Conservation (phyloP, 2,797 vertebrate species). For the Enteromius anoplus region DNA sequence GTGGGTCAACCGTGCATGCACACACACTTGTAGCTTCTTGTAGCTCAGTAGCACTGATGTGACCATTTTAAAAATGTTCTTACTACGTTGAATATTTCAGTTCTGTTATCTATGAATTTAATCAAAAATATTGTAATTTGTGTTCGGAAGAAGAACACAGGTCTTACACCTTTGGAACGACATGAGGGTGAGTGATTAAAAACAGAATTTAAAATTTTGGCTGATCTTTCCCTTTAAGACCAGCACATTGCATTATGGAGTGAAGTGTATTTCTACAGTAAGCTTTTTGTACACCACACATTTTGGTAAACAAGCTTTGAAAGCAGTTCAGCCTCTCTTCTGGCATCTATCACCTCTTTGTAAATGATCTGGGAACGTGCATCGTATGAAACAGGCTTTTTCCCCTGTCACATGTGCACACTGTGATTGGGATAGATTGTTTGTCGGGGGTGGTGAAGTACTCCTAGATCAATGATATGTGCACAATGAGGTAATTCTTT, state of each 20-base stretch:
- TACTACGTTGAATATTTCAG: no score
- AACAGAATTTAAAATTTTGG: neutral
- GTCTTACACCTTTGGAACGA: no score
- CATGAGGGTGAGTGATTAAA: no score
- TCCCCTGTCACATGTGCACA: neutral
- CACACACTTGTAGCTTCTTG: no score
- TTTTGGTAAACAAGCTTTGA: neutral
- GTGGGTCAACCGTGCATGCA: neutral
- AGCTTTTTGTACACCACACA: neutral
- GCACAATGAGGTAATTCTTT: conserved; percentile 30
- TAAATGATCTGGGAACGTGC: neutral
- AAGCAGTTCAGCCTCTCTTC: neutral
- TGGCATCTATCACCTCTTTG: neutral
- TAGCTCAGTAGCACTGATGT: no score
- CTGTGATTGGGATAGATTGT: conserved; percentile 24
- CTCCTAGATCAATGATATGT: conserved; percentile 25
- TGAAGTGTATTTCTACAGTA: neutral
- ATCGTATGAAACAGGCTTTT: neutral
- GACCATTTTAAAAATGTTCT: no score
- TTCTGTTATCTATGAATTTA: no score
- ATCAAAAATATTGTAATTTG: no score
- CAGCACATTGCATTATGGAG: neutral
- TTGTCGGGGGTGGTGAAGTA: conserved; percentile 10
- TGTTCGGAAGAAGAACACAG: no score
- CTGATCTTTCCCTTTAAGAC: neutral